Conservation (phyloP, 2,888 invertebrate species). For the Mellilla xanthometata region DNA sequence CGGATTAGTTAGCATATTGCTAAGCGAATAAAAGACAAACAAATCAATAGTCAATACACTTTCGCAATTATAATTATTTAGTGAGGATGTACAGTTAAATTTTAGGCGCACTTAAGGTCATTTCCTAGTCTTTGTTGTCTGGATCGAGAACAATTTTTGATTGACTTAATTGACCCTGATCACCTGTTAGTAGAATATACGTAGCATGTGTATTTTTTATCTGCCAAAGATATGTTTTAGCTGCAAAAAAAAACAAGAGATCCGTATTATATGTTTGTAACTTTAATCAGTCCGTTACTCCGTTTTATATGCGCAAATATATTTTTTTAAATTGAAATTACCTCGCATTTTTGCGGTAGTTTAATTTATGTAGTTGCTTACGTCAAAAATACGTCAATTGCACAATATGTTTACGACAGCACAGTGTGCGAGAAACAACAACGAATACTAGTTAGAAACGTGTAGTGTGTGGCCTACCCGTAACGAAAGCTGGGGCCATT, state of each 20-base stretch:
- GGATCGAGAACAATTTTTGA: background rate
- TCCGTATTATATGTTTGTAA: too few species aligned
- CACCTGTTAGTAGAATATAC: background rate
- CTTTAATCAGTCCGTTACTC: too few species aligned
- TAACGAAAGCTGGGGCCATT: conserved; percentile 54
- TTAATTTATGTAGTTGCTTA: background rate
- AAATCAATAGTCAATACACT: too few species aligned
- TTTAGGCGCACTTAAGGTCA: background rate
- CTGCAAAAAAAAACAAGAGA: too few species aligned
- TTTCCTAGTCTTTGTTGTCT: conserved; percentile 9
- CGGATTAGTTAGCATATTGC: too few species aligned
- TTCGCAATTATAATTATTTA: background rate
- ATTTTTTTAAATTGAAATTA: background rate
- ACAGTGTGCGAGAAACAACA: conserved; percentile 4
- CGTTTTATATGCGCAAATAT: too few species aligned
- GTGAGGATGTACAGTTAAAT: background rate
- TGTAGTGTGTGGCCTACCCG: conserved; percentile 35
- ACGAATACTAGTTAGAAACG: conserved; percentile 8
- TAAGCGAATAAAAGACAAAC: too few species aligned
- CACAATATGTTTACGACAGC: conserved; percentile 8
- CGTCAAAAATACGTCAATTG: conserved; percentile 11
- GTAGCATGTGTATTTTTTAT: too few species aligned
- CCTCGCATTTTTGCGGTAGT: background rate
- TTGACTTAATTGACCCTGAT: background rate
- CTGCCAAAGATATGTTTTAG: too few species aligned